Evolutionary conservation across 2,797 vertebrate species (phyloP).

Genomic region (Chloroceryle inda): DNA sequence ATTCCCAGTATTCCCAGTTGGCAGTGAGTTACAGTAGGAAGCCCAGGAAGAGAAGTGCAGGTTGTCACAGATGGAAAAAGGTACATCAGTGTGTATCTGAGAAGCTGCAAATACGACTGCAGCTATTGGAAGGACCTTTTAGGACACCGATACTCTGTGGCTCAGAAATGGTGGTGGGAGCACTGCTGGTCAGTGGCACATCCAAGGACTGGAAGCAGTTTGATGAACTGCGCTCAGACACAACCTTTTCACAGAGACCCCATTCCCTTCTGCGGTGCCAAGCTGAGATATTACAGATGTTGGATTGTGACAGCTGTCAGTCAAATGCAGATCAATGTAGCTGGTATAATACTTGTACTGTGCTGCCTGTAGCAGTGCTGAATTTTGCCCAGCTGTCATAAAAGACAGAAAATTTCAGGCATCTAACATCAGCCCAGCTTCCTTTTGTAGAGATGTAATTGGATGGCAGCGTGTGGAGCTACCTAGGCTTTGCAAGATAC

Average conservation of each 20-base stretch:
- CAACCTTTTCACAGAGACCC: neutral
- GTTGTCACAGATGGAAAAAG: neutral
- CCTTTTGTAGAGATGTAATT: neutral
- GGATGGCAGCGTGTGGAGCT: neutral
- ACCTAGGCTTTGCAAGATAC: neutral
- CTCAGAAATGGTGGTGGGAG: neutral
- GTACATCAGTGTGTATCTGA: neutral
- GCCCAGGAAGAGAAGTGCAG: neutral
- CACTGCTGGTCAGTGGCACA: neutral
- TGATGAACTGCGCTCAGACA: neutral
- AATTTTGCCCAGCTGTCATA: neutral
- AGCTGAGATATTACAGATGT: neutral
- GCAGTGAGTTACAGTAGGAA: neutral
- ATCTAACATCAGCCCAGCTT: neutral
- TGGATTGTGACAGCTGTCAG: neutral
- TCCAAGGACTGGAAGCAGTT: neutral
- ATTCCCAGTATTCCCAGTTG: neutral
- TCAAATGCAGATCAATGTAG: neutral
- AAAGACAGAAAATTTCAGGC: neutral
- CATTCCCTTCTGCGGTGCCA: neutral
- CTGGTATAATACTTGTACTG: neutral
- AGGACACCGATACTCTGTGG: neutral
- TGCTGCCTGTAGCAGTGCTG: neutral
- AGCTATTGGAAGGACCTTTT: neutral
- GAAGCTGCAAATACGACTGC: neutral